Percentiles rank a stretch among this genome's conserved stretches.
Conservation (phyloP, 2,797 vertebrate genomes). For the Ctenopoma multispine region DNA sequence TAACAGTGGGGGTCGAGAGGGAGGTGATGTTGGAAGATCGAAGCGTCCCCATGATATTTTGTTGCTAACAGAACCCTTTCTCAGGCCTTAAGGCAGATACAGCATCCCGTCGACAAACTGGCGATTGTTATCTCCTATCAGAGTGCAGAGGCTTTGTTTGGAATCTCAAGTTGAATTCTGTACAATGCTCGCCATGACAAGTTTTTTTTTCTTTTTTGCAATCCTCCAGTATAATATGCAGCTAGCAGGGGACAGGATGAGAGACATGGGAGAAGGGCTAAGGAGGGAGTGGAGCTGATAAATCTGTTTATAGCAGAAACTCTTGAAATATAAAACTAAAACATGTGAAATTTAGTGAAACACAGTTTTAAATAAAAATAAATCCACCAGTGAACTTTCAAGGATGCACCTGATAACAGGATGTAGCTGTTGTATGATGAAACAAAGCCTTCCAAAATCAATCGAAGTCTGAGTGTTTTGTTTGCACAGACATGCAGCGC, state of each 20-base stretch:
- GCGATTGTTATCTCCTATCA: constrained; percentile 77
- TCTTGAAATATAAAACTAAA: constrained; percentile 1
- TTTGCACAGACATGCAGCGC: neutral
- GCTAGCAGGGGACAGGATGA: constrained; percentile 48
- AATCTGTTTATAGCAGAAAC: constrained; percentile 36
- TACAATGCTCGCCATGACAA: constrained; percentile 53
- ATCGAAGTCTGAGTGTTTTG: constrained; percentile 19
- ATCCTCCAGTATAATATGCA: constrained; percentile 52
- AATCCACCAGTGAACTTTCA: neutral
- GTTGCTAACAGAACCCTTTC: constrained; percentile 67
- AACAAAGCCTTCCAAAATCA: constrained; percentile 33
- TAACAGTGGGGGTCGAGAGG: constrained; percentile 56
- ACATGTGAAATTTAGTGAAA: constrained; percentile 10
- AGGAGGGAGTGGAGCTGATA: constrained; percentile 34
- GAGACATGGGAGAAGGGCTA: constrained; percentile 18
- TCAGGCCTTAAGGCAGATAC: constrained; percentile 64
- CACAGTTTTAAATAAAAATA: constrained; percentile 1
- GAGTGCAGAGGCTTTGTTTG: constrained; percentile 64
- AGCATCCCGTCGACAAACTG: constrained; percentile 76
- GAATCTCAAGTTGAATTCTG: constrained; percentile 65
- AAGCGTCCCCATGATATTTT: constrained; percentile 71
- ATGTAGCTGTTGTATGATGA: neutral
- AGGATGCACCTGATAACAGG: constrained; percentile 26
- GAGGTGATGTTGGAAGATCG: constrained; percentile 55
- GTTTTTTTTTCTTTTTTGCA: constrained; percentile 56